Base-by-base conservation (phyloP, 2,888 invertebrate genomes). In the Sycophila texana region DNA sequence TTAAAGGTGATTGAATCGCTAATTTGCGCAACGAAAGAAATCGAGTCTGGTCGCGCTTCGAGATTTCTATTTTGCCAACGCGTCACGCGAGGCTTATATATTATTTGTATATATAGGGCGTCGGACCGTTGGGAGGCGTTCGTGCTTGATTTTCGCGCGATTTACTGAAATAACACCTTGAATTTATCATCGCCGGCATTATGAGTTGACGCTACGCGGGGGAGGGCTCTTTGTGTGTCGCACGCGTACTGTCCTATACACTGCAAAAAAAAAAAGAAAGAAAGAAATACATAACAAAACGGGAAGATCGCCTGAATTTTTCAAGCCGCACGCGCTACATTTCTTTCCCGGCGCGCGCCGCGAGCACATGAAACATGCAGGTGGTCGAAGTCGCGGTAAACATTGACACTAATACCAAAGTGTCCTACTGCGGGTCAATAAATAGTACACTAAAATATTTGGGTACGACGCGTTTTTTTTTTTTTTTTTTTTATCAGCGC, bases 341-440 rank as follows among this genome's bases (percentile, higher is more conserved):
- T 22, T 55, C 51, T 68, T 75, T 55, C 20, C 22, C 75, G n/a
- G 39, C 10, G 12, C 5, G 10, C 53, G 22, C 7, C 14, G 49
- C 55, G 10, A 18, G 12, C 13, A 22, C 55, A 68, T 78, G 18
- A 78, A 78, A 68, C 53, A 78, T 78, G 73, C 60, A 73, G 14
- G 10, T 7, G 65, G 61, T 39, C 39, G 49, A 12, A 22, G 20
- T 3, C n/a, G 53, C 68, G 39, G 68, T 68, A 75, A 75, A 75
- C 55, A 75, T 60, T 61, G 61, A 66, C 39, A 47, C 14, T 53
- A 16, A 58, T 47, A 51, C 58, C 16, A n/a, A 55, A 5, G 57
- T 57, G 22, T 26, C 60, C 53, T 60, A 39, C 39, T 39, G 22
- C 26, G 60, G 22, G 60, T 60, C 60, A 60, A 60, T 60, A 60